phyloP scores from a whole-genome alignment of 2,888 invertebrate species.

The Xiphydria camelus region DNA sequence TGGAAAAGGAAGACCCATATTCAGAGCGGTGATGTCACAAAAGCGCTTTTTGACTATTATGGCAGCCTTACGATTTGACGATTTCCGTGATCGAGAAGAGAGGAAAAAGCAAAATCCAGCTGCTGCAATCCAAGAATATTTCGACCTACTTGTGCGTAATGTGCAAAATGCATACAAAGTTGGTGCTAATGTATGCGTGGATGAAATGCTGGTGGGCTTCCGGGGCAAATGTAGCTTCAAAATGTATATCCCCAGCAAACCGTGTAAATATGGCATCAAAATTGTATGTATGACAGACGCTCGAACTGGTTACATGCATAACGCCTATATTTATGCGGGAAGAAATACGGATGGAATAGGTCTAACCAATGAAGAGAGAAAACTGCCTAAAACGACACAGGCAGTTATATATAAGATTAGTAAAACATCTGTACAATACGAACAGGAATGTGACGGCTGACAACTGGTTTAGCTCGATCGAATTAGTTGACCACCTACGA shows the following conservation, averaged over 20 bases:
- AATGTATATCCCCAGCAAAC: constrained; percentile 24
- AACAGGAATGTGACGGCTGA: constrained; percentile 28
- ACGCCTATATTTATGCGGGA: constrained; percentile 19
- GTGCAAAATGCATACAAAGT: constrained; percentile 12
- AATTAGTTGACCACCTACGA: constrained; percentile 15
- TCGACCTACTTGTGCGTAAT: constrained; percentile 11
- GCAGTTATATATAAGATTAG: constrained; percentile 22
- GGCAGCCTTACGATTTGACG: constrained; percentile 10
- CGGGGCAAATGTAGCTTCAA: constrained; percentile 20
- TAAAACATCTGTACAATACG: constrained; percentile 17
- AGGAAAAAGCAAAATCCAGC: constrained; percentile 15
- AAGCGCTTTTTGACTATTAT: constrained; percentile 8
- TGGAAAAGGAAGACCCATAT: constrained; percentile 13
- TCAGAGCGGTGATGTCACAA: constrained; percentile 11
- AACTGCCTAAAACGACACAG: constrained; percentile 22
- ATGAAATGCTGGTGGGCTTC: constrained; percentile 24
- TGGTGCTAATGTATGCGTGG: constrained; percentile 13
- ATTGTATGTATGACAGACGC: constrained; percentile 25
- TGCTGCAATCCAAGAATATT: constrained; percentile 13
- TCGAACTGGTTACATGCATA: constrained; percentile 17
- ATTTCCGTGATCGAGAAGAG: constrained; percentile 10
- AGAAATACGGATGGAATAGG: constrained; percentile 15
- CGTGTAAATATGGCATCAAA: constrained; percentile 30
- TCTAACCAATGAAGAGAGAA: constrained; percentile 13
- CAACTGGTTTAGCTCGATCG: constrained; percentile 27